Conservation (phyloP, 2,113 vertebrate genomes). For the Tragelaphus imberbis region DNA sequence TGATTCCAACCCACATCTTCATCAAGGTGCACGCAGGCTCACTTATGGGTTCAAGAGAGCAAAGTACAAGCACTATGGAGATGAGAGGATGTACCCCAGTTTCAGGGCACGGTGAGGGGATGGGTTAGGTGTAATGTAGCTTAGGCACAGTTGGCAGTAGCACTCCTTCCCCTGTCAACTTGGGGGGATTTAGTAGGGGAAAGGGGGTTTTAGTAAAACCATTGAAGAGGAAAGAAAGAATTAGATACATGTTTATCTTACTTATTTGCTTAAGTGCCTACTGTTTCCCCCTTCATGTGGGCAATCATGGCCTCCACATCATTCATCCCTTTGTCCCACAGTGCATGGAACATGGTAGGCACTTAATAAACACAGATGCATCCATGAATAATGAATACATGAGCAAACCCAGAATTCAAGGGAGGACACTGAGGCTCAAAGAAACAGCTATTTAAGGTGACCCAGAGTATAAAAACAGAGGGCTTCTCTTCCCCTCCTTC, state of each 20-base stretch:
- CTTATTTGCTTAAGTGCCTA: not conserved
- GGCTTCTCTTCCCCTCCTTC: not conserved
- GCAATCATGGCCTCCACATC: not conserved
- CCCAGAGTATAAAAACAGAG: not conserved
- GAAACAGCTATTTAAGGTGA: not conserved
- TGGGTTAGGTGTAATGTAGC: not conserved
- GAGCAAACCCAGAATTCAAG: not conserved
- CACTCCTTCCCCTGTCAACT: not conserved
- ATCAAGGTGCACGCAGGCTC: not conserved
- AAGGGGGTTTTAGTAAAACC: not conserved
- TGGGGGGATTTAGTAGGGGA: not conserved
- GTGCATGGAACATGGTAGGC: not conserved
- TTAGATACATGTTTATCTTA: not conserved
- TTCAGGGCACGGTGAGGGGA: not conserved
- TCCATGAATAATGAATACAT: not conserved
- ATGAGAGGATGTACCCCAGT: not conserved
- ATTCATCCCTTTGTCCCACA: not conserved
- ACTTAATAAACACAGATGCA: not conserved
- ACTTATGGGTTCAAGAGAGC: not conserved
- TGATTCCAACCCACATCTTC: not conserved
- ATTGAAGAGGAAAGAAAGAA: not conserved
- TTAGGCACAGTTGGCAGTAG: accelerated
- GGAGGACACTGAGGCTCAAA: not conserved
- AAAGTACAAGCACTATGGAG: not conserved
- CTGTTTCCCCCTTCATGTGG: not conserved